phyloP scores from a whole-genome alignment of 2,888 invertebrate genomes.

The Acholoe squamosa region DNA sequence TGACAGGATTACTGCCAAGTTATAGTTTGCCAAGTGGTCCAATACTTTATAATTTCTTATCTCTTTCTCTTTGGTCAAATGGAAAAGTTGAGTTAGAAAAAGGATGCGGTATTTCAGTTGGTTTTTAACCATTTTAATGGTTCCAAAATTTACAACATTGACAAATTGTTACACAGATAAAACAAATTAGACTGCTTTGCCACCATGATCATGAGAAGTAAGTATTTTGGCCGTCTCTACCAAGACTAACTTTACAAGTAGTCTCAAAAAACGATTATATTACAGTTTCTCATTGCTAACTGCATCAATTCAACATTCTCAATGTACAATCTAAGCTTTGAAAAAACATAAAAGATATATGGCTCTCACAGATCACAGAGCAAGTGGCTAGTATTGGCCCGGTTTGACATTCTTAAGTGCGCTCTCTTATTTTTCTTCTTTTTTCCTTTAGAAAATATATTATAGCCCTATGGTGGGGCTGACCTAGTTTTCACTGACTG shows the following conservation, averaged over 20 bases:
- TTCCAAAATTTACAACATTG: slow-evolving; percentile 62
- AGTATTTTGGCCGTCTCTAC: slow-evolving; percentile 55
- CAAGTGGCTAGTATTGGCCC: slow-evolving; percentile 37
- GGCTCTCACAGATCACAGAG: slow-evolving; percentile 19
- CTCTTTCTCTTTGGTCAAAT: slow-evolving; percentile 19
- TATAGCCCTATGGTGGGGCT: neutral
- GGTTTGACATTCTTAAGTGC: slow-evolving; percentile 37
- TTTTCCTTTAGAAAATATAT: neutral
- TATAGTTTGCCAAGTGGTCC: slow-evolving; percentile 46
- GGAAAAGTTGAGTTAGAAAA: slow-evolving; percentile 57
- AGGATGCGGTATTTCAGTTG: slow-evolving; percentile 61
- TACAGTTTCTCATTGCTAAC: neutral
- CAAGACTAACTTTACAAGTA: slow-evolving; percentile 60
- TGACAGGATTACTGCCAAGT: slow-evolving; percentile 24
- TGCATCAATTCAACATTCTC: slow-evolving; percentile 53
- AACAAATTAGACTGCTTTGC: slow-evolving; percentile 58
- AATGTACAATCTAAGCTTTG: slow-evolving; percentile 58
- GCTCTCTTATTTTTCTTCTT: neutral
- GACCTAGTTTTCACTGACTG: slow-evolving; percentile 50
- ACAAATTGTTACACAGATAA: slow-evolving; percentile 60
- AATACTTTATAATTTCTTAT: neutral
- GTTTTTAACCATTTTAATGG: slow-evolving; percentile 63
- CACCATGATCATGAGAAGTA: slow-evolving; percentile 52
- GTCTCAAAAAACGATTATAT: slow-evolving; percentile 40
- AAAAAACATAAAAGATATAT: slow-evolving; percentile 12